A percentile compares a stretch with the other conserved stretches of the same genome.
Conservation (phyloP, 30 jellyfish, hydroid and myxozoan genomes). For the Hydractinia echinata region DNA sequence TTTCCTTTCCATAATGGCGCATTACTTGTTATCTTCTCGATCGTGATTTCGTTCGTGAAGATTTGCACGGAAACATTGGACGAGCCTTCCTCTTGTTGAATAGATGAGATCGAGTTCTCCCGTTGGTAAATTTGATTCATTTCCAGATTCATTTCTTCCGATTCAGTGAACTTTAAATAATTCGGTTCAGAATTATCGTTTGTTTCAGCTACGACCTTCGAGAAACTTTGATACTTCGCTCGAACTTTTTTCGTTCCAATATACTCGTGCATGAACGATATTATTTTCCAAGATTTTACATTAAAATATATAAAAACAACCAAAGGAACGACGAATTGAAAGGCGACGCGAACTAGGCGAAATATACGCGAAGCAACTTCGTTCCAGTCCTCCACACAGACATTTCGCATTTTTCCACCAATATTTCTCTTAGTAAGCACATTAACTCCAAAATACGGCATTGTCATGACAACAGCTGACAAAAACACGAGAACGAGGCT, state of each 20-base stretch:
- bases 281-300: neutral
- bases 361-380: neutral
- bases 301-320: neutral
- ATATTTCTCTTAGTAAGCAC: neutral
- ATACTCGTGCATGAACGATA: constrained; percentile 1
- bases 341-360: constrained; percentile 12
- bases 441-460: constrained; percentile 12
- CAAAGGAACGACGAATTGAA: constrained; percentile 6
- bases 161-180: neutral
- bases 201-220: constrained; percentile 10
- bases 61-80: constrained; percentile 15
- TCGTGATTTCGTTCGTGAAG: constrained; percentile 3
- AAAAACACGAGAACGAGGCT: neutral
- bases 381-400: constrained; percentile 11
- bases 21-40: neutral
- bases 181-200: neutral
- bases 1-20: neutral
- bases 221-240: constrained; percentile 3
- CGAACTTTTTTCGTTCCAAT: constrained; percentile 5
- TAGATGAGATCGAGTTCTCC: constrained; percentile 2
- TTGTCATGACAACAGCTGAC: neutral
- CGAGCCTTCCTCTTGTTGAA: neutral
- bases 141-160: constrained; percentile 12
- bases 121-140: constrained; percentile 1
- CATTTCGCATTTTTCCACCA: neutral